Conservation (phyloP, 2,113 vertebrate genomes). For the Siphamia tubifer region DNA sequence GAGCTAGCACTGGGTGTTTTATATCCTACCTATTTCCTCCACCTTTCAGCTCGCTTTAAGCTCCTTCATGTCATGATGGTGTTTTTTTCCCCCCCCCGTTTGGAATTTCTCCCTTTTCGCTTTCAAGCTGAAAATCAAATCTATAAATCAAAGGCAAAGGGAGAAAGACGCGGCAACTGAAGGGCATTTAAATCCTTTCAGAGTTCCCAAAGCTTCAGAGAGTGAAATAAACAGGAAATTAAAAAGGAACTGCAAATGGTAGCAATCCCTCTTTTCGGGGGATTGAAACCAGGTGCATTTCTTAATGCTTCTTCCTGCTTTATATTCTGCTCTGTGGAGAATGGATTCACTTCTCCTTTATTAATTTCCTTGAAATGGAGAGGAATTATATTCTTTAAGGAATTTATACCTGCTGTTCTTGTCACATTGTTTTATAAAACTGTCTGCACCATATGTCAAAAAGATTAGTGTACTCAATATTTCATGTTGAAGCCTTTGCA, state of each 20-base stretch:
- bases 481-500: not conserved
- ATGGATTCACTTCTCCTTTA: constrained; percentile 27
- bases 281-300: constrained; percentile 55
- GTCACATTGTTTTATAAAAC: not conserved
- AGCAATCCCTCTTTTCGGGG: constrained; percentile 57
- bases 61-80: constrained; percentile 52
- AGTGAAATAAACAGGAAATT: constrained; percentile 75
- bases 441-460: not conserved
- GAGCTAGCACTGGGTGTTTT: constrained; percentile 57
- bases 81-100: constrained; percentile 44
- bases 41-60: constrained; percentile 72
- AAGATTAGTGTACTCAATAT: not conserved
- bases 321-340: constrained; percentile 48
- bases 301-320: constrained; percentile 37
- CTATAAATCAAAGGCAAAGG: constrained; percentile 75
- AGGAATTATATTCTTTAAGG: constrained; percentile 8
- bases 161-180: constrained; percentile 60
- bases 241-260: constrained; percentile 68
- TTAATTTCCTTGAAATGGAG: constrained; percentile 38
- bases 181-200: constrained; percentile 73
- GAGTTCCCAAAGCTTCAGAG: constrained; percentile 61
- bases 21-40: constrained; percentile 66
- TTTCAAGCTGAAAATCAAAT: constrained; percentile 73
- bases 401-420: constrained; percentile 10
- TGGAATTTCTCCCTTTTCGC: constrained; percentile 58